Base-by-base conservation (phyloP, 2,888 invertebrate genomes). In the Coelogynopora nodosa region DNA sequence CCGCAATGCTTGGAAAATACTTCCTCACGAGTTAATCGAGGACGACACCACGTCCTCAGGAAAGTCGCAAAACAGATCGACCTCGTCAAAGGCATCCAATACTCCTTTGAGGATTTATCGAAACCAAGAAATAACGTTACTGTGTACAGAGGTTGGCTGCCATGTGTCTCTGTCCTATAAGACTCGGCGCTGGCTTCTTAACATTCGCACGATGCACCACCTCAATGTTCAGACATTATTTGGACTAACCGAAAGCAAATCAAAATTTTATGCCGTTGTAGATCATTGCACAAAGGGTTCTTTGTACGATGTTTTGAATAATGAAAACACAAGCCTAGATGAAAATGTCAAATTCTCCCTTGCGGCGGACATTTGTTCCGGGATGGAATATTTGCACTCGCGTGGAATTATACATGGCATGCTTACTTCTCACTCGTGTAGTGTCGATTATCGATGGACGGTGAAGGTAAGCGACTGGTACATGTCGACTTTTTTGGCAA, bases 221-320 rank as follows among this genome's bases (percentile, higher is more conserved):
- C 26, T 27, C 13, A 90, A 91, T 87, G 88, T 91, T 0, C 88
- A 90, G 29, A 86, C 88, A 13, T 90, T 91, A 84, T 89, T 89
- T 88, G 91, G 91, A 2, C 87, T 91, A n/a, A 89, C 90, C 2
- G 88, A 89, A 27, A 74, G 89, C 1, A 89, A 89, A 23, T 84
- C 80, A 0, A 88, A 88, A 0, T 88, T 87, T 31, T 90, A 89
- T 86, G 87, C 90, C 0, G 89, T 90, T 49, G 89, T 89, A 31
- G 90, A 90, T 67, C 89, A 89, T 82, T 90, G 89, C 85, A 84
- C 86, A 23, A 90, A 90, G 85, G 91, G 91, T 0, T 88, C 88
- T 0, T 87, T 91, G 30, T 87, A 86, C 5, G 90, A 90, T 30
- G 88, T 91, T n/a, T 86, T 91, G 23, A 89, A 89, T 81, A 89